phyloP scores from a whole-genome alignment of 2,113 vertebrate species.

The Notiomystis cincta region DNA sequence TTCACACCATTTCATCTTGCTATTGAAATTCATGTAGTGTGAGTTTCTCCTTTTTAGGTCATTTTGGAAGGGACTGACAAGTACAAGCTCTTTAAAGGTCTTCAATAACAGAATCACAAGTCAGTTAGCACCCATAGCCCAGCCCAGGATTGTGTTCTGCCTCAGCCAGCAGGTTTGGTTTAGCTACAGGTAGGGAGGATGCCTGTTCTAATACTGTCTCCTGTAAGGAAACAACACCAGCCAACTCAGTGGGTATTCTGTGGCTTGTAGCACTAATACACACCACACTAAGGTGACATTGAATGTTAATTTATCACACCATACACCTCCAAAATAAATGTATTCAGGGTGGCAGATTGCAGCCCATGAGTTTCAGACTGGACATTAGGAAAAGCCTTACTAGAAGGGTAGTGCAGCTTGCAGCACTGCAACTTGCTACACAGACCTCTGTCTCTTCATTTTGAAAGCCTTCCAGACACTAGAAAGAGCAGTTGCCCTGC shows the following conservation, averaged over 20 bases:
- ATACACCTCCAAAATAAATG: not conserved
- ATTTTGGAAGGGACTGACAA: not conserved
- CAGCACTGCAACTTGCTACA: not conserved
- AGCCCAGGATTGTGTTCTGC: not conserved
- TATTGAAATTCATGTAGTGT: fast-evolving
- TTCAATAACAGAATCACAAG: not conserved
- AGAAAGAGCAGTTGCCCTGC: not conserved
- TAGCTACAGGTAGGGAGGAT: not conserved
- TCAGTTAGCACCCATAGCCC: fast-evolving
- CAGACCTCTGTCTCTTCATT: fast-evolving
- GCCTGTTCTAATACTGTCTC: not conserved
- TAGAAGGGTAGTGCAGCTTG: not conserved
- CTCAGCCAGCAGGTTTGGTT: not conserved
- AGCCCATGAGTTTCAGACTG: not conserved
- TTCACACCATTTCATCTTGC: not conserved
- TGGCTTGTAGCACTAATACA: not conserved
- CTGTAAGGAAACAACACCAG: not conserved
- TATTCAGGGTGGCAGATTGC: not conserved
- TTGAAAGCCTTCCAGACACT: not conserved
- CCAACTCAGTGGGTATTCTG: not conserved
- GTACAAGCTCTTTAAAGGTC: not conserved
- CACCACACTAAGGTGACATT: not conserved
- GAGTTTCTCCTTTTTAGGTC: not conserved
- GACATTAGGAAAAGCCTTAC: not conserved
- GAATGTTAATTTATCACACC: not conserved